A percentile compares a stretch with the other conserved stretches of the same genome.
Conservation (phyloP, 2,797 vertebrate genomes). For the Dicrostonyx torquatus region DNA sequence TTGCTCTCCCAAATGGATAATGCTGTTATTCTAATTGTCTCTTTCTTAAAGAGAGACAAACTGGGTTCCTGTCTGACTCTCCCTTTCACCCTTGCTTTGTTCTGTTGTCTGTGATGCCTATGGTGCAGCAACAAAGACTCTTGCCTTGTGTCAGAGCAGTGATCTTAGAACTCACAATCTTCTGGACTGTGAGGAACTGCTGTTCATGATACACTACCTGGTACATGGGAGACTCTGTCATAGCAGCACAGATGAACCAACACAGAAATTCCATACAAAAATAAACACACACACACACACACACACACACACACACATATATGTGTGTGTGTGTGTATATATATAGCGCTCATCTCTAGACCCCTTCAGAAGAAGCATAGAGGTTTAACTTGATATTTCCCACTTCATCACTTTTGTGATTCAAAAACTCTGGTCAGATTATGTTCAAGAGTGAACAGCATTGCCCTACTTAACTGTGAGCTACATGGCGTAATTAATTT, state of each 20-base stretch:
- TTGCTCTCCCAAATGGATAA: background rate
- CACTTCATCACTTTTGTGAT: background rate
- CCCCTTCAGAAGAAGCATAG: background rate
- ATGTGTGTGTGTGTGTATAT: too few relatives aligned
- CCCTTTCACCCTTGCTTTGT: background rate
- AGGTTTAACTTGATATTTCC: background rate
- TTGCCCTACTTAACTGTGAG: constrained; percentile 16
- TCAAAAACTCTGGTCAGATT: background rate
- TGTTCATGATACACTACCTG: background rate
- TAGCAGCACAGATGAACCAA: background rate
- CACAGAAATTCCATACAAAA: background rate
- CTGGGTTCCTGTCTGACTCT: background rate
- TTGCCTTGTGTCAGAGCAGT: background rate
- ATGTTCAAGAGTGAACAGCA: background rate
- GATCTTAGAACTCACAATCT: background rate
- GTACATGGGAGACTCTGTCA: background rate
- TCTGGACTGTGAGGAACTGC: background rate
- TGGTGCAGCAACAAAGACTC: background rate
- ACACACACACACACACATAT: too few relatives aligned
- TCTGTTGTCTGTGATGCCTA: background rate
- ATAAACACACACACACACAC: background rate
- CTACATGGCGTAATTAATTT: background rate
- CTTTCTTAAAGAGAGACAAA: background rate
- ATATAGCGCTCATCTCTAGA: background rate
- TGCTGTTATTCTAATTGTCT: background rate